A percentile compares a stretch with the other conserved stretches of the same genome.
Evolutionary conservation across 2,888 invertebrate genomes (phyloP).

Genomic region (Taphrorychus bicolor): DNA sequence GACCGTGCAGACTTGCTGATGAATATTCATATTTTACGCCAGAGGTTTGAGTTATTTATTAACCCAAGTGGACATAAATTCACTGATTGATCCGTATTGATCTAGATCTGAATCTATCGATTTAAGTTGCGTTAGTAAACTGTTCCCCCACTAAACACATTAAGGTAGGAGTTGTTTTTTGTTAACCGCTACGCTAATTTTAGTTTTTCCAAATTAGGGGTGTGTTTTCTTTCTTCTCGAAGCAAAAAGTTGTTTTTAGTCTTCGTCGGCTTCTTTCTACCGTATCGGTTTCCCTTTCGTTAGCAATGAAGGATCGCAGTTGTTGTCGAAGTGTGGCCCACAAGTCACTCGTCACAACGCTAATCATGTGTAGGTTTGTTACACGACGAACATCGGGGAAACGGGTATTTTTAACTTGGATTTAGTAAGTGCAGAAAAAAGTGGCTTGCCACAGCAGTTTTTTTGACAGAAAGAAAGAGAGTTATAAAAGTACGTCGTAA

Average conservation of each 20-base stretch:
- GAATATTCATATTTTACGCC: constrained; percentile 36
- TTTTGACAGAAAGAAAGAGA: too few species aligned
- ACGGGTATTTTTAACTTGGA: background rate
- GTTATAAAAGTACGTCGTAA: too few species aligned
- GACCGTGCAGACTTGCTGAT: constrained; percentile 23
- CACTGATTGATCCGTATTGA: constrained; percentile 27
- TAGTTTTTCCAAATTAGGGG: background rate
- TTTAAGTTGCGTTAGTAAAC: background rate
- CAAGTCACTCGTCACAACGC: constrained; percentile 31
- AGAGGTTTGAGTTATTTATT: constrained; percentile 8
- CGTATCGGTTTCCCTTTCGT: constrained; percentile 29
- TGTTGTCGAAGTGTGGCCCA: constrained; percentile 28
- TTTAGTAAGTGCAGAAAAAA: too few species aligned
- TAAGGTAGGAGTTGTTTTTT: background rate
- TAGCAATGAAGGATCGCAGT: constrained; percentile 30
- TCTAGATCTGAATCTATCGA: constrained; percentile 23
- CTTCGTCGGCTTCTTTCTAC: constrained; percentile 22
- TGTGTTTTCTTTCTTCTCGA: background rate
- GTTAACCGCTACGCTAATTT: background rate
- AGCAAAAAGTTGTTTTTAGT: background rate
- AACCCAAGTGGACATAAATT: constrained; percentile 23
- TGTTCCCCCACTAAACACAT: background rate
- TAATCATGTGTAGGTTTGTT: constrained; percentile 20
- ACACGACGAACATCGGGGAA: background rate
- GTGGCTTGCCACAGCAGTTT: too few species aligned